Evolutionary conservation across 1,140 invertebrate genomes (phyloP).

Genomic region (Hestina assimilis): DNA sequence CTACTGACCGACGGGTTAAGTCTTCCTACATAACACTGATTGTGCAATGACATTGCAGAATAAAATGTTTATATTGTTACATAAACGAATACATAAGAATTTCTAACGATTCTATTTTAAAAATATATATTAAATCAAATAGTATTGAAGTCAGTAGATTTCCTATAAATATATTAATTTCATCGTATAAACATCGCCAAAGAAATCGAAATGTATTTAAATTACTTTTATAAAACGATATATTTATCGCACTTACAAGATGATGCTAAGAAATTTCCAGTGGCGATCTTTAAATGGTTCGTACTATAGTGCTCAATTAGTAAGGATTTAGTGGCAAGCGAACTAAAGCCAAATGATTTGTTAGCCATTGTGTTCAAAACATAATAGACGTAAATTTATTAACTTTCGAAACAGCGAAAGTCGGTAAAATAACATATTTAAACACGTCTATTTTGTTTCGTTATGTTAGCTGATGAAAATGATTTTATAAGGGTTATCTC

Average conservation of each 20-base stretch:
- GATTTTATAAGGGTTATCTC: conserved; percentile 34
- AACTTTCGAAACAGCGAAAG: not conserved
- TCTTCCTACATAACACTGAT: not conserved
- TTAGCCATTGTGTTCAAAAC: conserved; percentile 24
- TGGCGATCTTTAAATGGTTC: conserved; percentile 20
- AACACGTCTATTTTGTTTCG: conserved; percentile 8
- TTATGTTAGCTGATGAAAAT: conserved; percentile 40
- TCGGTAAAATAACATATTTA: not conserved
- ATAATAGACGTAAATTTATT: conserved; percentile 9
- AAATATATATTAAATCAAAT: not conserved
- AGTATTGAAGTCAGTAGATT: conserved; percentile 16
- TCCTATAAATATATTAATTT: conserved; percentile 18
- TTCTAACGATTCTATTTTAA: not conserved
- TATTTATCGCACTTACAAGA: not conserved
- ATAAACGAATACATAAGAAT: not conserved
- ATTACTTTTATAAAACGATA: not conserved
- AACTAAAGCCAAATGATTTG: conserved; percentile 30
- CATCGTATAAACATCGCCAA: conserved; percentile 20
- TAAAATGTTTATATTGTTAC: not conserved
- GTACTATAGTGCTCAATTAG: conserved; percentile 26
- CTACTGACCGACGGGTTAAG: conserved; percentile 14
- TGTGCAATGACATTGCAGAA: not conserved
- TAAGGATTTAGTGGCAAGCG: conserved; percentile 36
- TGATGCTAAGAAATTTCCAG: too few species aligned
- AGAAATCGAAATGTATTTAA: not conserved